Conservation (phyloP, 2,797 vertebrate genomes). For the Sebastes itinus region DNA sequence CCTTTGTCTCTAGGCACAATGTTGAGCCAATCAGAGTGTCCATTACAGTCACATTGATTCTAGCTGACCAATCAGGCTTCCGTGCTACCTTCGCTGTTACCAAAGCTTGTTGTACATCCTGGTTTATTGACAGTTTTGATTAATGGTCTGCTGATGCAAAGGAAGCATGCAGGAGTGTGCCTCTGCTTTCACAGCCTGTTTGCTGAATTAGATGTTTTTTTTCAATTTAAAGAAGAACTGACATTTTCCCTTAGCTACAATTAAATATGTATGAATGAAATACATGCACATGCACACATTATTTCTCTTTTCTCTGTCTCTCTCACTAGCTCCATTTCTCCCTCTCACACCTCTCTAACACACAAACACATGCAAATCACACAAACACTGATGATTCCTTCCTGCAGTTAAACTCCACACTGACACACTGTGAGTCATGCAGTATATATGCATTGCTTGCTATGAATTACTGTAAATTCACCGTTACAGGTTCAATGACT, state of each 20-base stretch:
- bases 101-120: conserved; percentile 8
- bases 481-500: not conserved
- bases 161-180: not conserved
- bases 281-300: not conserved
- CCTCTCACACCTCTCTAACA: not conserved
- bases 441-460: not conserved
- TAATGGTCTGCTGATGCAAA: conserved; percentile 17
- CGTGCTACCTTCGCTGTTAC: conserved; percentile 22
- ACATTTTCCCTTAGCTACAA: not conserved
- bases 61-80: conserved; percentile 55
- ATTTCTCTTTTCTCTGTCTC: not conserved
- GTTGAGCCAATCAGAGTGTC: conserved; percentile 63
- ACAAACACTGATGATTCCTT: not conserved
- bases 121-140: conserved; percentile 26
- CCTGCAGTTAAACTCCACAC: conserved; percentile 2
- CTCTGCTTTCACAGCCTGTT: conserved; percentile 1
- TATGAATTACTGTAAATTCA: not conserved
- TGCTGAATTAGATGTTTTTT: not conserved
- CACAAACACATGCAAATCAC: conserved; percentile 6
- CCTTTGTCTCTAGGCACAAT: conserved; percentile 66
- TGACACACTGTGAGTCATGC: not conserved
- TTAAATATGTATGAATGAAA: conserved; percentile 7
- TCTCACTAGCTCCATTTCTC: not conserved
- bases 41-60: conserved; percentile 49
- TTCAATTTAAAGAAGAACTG: not conserved